Evolutionary conservation across 2,888 invertebrate species (phyloP), one percentile per base, ranked within the genome.

Genomic region (Oasisia sp.): DNA sequence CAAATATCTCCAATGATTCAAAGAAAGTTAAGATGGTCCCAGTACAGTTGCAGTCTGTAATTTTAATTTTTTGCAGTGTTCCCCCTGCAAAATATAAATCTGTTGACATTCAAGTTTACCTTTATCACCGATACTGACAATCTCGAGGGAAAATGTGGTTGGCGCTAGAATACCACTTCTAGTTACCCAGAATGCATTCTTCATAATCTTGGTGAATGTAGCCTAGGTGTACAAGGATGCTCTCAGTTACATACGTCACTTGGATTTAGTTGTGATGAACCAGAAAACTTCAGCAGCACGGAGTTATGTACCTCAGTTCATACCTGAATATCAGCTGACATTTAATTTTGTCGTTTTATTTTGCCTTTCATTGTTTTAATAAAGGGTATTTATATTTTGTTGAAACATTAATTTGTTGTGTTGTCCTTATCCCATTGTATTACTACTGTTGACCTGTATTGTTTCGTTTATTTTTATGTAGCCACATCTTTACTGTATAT

Each of bases 301-400:
- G 50, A 50, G 50, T 50, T 50, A 50, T 50, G 50, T 50, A 50
- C 50, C 50, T 50, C 9, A 50, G 50, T 5, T 50, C 50, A 50
- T 11, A 50, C 50, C 50, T 50, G 50, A 50, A 50, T 50, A 50
- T 50, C 50, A 74, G 74, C 19, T 19, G 74, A 74, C 74, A 74
- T 74, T 74, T 74, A 27, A n/a, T 74, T 74, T 74, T 74, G 74
- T 74, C 27, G 74, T 74, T 74, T 74, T 74, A 74, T 27, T 74
- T 74, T 74, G 74, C 74, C 14, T 74, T 74, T 74, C 19, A 74
- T 74, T 74, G 74, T 74, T 74, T 74, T 74, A 74, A n/a, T 74
- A 74, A 74, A 74, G 3, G 74, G 27, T n/a, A 19, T 19, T 74
- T 27, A 74, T 74, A 74, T 74, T 74, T 74, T 74, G 74, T 74